A percentile compares a stretch with the other conserved stretches of the same genome.
phyloP scores from a whole-genome alignment of 1,140 invertebrate species.

The Pogonus chalceus region DNA sequence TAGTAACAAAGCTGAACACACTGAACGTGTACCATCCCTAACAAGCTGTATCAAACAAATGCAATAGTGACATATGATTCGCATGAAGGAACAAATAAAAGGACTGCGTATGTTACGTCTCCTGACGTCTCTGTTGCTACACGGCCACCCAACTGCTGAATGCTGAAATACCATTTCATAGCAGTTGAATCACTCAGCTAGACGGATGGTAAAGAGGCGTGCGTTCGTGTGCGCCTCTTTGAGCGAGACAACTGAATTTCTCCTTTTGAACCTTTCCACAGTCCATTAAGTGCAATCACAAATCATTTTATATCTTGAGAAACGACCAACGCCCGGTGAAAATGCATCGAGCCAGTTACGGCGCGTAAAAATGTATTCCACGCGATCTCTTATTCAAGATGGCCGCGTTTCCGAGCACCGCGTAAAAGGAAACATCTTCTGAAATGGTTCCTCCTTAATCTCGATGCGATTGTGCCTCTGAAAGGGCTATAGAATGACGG shows the following conservation, averaged over 20 bases:
- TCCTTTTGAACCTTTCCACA: conserved; percentile 4
- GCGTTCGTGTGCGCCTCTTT: too few species aligned
- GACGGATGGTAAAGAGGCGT: too few species aligned
- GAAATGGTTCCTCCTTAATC: conserved; percentile 1
- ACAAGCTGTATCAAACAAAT: not conserved
- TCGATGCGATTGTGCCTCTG: not conserved
- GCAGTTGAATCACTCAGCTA: too few species aligned
- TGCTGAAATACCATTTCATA: too few species aligned
- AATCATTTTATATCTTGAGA: conserved; percentile 7
- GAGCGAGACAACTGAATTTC: not conserved
- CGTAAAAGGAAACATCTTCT: not conserved
- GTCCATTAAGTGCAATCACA: conserved; percentile 6
- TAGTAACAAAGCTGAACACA: too few species aligned
- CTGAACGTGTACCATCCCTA: too few species aligned
- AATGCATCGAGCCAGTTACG: conserved; percentile 1
- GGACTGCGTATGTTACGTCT: not conserved
- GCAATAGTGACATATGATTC: not conserved
- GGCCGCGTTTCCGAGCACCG: too few species aligned
- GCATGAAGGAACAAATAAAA: not conserved
- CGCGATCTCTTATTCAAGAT: conserved; percentile 1
- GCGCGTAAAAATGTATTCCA: not conserved
- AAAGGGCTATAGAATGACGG: not conserved
- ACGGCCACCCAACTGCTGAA: not conserved
- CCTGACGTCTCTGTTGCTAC: not conserved
- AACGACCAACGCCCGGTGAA: not conserved